These are phyloP conservation scores for Pachypeltis micranthus DNA, from an alignment of 1,140 invertebrate genomes.

Conservation along the genomic window DNA sequence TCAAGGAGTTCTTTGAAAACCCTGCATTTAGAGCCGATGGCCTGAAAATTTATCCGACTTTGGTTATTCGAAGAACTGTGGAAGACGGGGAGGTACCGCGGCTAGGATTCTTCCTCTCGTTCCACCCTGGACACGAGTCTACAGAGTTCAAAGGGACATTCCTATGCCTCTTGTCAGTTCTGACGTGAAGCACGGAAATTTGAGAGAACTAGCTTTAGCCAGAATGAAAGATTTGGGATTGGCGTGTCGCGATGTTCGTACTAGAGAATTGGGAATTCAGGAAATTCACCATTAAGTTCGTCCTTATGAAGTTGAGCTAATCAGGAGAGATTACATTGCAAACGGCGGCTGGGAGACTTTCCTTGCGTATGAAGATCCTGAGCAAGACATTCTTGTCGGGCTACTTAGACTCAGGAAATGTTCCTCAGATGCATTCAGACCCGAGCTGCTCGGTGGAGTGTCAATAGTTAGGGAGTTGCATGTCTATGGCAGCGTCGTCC, in stretches of 20 bases:
- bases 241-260: constrained; percentile 90
- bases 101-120: constrained; percentile 92
- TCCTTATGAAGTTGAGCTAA: constrained; percentile 85
- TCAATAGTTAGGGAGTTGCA: constrained; percentile 95
- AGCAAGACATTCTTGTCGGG: constrained; percentile 94
- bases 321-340: constrained; percentile 89
- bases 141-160: constrained; percentile 95
- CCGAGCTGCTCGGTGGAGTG: constrained; percentile 64
- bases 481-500: constrained; percentile 95
- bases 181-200: constrained; percentile 96
- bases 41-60: constrained; percentile 97
- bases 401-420: constrained; percentile 87
- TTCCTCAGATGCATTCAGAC: constrained; percentile 73
- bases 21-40: constrained; percentile 95
- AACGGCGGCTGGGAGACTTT: constrained; percentile 99
- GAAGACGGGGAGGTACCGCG: constrained; percentile 94
- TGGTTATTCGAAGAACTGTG: constrained; percentile 98
- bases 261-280: constrained; percentile 97
- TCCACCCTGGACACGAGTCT: constrained; percentile 97
- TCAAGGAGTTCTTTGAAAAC: constrained; percentile 94
- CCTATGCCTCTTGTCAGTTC: constrained; percentile 98
- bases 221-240: constrained; percentile 94
- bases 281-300: constrained; percentile 95
- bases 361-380: constrained; percentile 93
- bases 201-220: constrained; percentile 87